A percentile compares a stretch with the other conserved stretches of the same genome.
These are phyloP conservation scores for Chiloscyllium punctatum DNA, from an alignment of 2,797 vertebrate genomes.

Conservation along the genomic window DNA sequence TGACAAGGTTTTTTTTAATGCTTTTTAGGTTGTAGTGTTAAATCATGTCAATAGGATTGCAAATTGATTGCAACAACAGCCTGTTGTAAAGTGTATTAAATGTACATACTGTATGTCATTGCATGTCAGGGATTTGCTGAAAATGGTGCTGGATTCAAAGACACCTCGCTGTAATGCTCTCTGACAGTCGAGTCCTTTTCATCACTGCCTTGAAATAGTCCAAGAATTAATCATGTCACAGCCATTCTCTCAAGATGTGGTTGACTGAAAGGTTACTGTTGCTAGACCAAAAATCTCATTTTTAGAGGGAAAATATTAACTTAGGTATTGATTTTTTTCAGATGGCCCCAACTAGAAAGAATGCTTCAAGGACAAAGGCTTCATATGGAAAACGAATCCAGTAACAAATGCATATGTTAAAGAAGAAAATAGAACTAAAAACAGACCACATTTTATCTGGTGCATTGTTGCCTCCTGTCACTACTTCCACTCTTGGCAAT, in stretches of 20 bases:
- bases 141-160: not conserved
- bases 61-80: not conserved
- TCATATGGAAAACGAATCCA: not conserved
- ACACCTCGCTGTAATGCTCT: not conserved
- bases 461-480: not conserved
- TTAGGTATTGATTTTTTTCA: not conserved
- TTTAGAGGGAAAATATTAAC: slow-evolving; percentile 1
- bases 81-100: not conserved
- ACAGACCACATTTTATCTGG: not conserved
- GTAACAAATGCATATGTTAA: not conserved
- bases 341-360: not conserved
- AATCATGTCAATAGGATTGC: slow-evolving; percentile 30
- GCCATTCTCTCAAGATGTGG: not conserved
- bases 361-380: not conserved
- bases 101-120: not conserved
- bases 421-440: not conserved
- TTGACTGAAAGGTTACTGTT: slow-evolving; percentile 14
- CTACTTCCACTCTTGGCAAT: not conserved
- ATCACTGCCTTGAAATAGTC: slow-evolving; percentile 1
- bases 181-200: not conserved
- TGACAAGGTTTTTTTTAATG: slow-evolving; percentile 28
- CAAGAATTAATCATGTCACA: not conserved
- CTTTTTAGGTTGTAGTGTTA: not conserved
- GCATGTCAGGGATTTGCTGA: not conserved
- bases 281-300: not conserved